These are phyloP conservation scores for Cherax quadricarinatus DNA, from an alignment of 1,140 invertebrate species.

Conservation along the genomic window DNA sequence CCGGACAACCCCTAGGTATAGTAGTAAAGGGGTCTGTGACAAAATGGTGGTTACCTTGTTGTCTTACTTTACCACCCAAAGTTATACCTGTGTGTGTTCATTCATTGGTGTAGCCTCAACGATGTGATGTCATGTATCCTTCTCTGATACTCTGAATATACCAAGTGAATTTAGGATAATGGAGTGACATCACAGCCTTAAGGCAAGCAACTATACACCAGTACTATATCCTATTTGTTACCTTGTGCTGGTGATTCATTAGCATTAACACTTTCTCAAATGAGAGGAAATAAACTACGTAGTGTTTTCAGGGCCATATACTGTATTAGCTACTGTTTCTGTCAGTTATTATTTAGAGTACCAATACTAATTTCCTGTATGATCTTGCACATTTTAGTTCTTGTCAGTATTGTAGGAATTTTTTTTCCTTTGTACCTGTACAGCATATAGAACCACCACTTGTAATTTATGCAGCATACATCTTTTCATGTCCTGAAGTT, in stretches of 20 bases:
- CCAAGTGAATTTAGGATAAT: not conserved
- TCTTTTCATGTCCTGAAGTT: not conserved
- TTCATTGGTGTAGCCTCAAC: slow-evolving; percentile 3
- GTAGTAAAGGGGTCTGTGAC: slow-evolving; percentile 20
- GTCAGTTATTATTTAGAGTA: not conserved
- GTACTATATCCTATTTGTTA: not conserved
- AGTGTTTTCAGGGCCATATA: not conserved
- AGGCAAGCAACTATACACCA: not conserved
- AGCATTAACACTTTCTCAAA: not conserved
- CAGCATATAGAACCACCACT: not conserved
- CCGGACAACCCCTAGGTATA: slow-evolving; percentile 67
- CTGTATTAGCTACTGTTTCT: not conserved
- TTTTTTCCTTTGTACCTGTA: not conserved
- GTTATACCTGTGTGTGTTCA: slow-evolving; percentile 3
- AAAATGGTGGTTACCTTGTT: slow-evolving; percentile 5
- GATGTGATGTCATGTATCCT: slow-evolving; percentile 2
- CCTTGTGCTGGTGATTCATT: not conserved
- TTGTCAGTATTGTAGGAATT: not conserved
- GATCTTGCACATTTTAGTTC: too few relatives aligned
- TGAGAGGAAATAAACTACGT: not conserved
- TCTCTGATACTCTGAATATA: not conserved
- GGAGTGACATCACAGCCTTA: not conserved
- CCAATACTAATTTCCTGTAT: too few relatives aligned
- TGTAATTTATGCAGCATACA: not conserved
- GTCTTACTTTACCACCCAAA: not conserved